These are phyloP conservation scores for Gryllus longicercus DNA, from an alignment of 2,888 invertebrate species.

Conservation along the genomic window DNA sequence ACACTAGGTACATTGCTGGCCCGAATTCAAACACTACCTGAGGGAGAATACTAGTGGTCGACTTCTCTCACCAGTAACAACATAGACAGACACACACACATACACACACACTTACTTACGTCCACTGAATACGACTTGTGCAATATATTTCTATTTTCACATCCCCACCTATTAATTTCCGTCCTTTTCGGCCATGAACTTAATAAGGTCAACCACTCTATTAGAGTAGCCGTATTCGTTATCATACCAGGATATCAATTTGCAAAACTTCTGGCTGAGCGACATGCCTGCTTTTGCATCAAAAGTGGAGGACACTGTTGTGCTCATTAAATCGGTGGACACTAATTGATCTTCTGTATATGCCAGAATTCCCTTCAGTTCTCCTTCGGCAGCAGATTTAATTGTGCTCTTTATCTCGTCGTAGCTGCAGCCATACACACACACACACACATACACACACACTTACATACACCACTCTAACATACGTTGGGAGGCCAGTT, in stretches of 20 bases:
- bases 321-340: not conserved
- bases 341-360: not conserved
- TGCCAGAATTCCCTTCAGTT: not conserved
- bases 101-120: too few relatives aligned
- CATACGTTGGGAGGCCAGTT: too few relatives aligned
- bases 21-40: too few relatives aligned
- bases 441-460: too few relatives aligned
- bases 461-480: too few relatives aligned
- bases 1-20: too few relatives aligned
- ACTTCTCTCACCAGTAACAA: too few relatives aligned
- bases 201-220: constrained; percentile 95
- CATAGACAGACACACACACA: too few relatives aligned
- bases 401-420: not conserved
- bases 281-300: not conserved
- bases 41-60: too few relatives aligned
- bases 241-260: constrained; percentile 68
- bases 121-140: too few relatives aligned
- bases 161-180: constrained; percentile 11
- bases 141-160: too few relatives aligned
- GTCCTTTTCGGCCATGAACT: constrained; percentile 66
- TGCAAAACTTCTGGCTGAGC: not conserved
- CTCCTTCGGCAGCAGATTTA: not conserved
- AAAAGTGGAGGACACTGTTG: not conserved
- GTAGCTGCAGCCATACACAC: not conserved
- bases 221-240: constrained; percentile 98